These are phyloP conservation scores for Yponomeuta cagnagella DNA, from an alignment of 2,888 invertebrate genomes.

Conservation along the genomic window DNA sequence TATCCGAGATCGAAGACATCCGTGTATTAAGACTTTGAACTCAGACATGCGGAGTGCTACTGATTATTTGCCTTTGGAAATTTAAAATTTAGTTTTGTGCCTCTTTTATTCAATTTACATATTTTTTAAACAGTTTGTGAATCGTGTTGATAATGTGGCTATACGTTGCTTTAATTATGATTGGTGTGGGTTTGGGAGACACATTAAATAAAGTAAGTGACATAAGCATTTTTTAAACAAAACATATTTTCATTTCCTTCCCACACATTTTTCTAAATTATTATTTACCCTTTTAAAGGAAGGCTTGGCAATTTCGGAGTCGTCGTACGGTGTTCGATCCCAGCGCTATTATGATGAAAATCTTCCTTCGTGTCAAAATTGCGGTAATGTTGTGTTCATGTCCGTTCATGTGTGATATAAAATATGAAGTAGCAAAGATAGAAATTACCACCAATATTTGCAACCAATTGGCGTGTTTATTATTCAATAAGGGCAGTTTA, in stretches of 20 bases:
- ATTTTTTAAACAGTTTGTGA: conserved; percentile 19
- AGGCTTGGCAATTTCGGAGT: conserved; percentile 29
- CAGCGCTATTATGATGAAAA: conserved; percentile 22
- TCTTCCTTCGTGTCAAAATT: conserved; percentile 46
- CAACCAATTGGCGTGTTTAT: too few species aligned
- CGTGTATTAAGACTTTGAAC: conserved; percentile 62
- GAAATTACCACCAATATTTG: too few species aligned
- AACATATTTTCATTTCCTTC: too few species aligned
- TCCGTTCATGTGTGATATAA: not conserved
- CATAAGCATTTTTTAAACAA: conserved; percentile 7
- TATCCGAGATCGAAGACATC: conserved; percentile 51
- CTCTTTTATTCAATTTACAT: conserved; percentile 20
- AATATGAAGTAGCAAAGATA: too few species aligned
- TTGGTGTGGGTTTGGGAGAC: conserved; percentile 37
- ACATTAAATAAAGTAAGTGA: conserved; percentile 43
- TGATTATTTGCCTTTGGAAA: conserved; percentile 20
- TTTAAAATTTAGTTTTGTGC: conserved; percentile 12
- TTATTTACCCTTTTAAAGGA: conserved; percentile 26
- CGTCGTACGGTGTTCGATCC: conserved; percentile 23
- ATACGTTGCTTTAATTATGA: conserved; percentile 35
- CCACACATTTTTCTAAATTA: too few species aligned
- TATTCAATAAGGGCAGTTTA: too few species aligned
- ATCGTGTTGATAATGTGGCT: conserved; percentile 38
- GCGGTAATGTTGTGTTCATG: conserved; percentile 35
- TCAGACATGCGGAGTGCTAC: conserved; percentile 36